Evolutionary conservation across 2,888 invertebrate species (phyloP).

Genomic region (Siphlonurus alternatus): DNA sequence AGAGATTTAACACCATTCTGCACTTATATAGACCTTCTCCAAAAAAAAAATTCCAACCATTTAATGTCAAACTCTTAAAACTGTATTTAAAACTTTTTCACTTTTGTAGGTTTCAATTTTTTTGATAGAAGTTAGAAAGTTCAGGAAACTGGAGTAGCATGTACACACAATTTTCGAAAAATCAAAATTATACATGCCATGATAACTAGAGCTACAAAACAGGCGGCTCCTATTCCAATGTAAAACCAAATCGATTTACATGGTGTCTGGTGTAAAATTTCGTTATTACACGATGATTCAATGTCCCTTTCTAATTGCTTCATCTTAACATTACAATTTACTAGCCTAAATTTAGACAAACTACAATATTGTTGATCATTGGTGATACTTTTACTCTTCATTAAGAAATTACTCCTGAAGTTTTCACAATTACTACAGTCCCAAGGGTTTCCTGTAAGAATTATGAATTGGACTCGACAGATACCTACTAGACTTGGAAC

Average conservation of each 20-base stretch:
- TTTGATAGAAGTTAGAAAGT: too few species aligned
- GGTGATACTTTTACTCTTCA: too few species aligned
- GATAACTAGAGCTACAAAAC: not conserved
- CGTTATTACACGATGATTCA: not conserved
- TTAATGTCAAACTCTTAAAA: too few species aligned
- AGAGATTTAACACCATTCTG: too few species aligned
- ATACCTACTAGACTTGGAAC: not conserved
- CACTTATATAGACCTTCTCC: too few species aligned
- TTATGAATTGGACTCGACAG: not conserved
- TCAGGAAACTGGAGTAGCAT: too few species aligned
- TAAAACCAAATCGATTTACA: not conserved
- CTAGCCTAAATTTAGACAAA: not conserved
- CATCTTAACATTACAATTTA: not conserved
- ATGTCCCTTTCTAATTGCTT: not conserved
- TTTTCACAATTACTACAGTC: not conserved
- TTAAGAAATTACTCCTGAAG: too few species aligned
- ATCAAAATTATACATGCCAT: not conserved
- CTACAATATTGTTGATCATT: not conserved
- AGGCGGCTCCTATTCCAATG: not conserved
- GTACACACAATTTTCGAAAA: too few species aligned
- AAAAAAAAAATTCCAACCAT: too few species aligned
- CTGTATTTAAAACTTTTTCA: too few species aligned
- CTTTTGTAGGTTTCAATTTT: too few species aligned
- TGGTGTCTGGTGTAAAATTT: not conserved
- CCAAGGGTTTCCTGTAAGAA: not conserved